Percentiles rank a stretch among this genome's conserved stretches.
phyloP scores from a whole-genome alignment of 2,888 invertebrate genomes.

The Eremobia ochroleuca region DNA sequence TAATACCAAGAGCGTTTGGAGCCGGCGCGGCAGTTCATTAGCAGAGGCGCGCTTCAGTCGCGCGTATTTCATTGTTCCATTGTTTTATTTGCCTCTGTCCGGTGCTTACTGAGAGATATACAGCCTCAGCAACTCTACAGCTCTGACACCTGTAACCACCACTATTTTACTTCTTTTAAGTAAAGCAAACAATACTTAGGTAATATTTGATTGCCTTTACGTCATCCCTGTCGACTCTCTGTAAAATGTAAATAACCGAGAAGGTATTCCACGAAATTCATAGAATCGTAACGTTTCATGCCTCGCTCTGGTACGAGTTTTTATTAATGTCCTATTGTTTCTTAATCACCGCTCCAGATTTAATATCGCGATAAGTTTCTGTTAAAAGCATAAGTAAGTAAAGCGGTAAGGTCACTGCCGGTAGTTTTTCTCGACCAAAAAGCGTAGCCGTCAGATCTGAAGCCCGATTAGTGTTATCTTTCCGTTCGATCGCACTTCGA shows the following conservation, averaged over 20 bases:
- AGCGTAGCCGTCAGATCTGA: constrained; percentile 82
- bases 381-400: constrained; percentile 85
- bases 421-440: constrained; percentile 82
- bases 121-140: constrained; percentile 67
- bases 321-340: constrained; percentile 89
- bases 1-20: constrained; percentile 75
- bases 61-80: constrained; percentile 84
- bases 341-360: constrained; percentile 86
- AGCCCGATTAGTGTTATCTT: constrained; percentile 83
- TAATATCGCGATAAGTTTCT: constrained; percentile 86
- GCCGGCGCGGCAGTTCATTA: constrained; percentile 80
- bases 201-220: constrained; percentile 57
- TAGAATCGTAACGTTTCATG: constrained; percentile 84
- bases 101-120: constrained; percentile 80
- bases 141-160: constrained; percentile 76
- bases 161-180: constrained; percentile 67
- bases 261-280: constrained; percentile 69
- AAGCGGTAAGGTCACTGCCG: constrained; percentile 81
- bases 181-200: constrained; percentile 48
- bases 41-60: constrained; percentile 79
- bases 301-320: constrained; percentile 83
- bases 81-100: constrained; percentile 83
- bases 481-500: constrained; percentile 81
- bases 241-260: constrained; percentile 53
- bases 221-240: constrained; percentile 44